These are phyloP conservation scores for Tachycineta bicolor DNA, from an alignment of 2,113 vertebrate species.

Conservation along the genomic window DNA sequence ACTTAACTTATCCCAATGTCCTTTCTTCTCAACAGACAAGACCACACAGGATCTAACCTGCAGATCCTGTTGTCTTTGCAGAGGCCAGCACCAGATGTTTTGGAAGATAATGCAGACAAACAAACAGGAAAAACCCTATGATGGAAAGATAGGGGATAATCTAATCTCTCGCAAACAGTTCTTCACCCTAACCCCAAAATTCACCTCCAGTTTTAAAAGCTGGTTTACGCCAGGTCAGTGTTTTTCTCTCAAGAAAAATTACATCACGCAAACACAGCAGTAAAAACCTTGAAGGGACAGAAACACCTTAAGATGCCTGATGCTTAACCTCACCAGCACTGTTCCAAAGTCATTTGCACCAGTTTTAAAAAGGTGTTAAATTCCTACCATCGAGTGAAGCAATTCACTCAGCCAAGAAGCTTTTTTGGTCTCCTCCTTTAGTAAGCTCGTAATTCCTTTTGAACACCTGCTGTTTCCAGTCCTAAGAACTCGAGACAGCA, in stretches of 20 bases:
- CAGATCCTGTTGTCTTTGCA: neutral
- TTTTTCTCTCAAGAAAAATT: neutral
- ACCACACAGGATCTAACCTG: constrained; percentile 45
- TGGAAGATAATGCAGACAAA: neutral
- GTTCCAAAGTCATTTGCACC: neutral
- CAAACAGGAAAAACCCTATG: neutral
- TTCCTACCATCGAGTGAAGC: neutral
- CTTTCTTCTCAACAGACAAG: neutral
- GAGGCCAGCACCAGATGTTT: neutral
- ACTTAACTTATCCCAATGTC: constrained; percentile 44
- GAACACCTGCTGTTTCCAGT: neutral
- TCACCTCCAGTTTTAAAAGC: neutral
- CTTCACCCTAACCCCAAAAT: neutral
- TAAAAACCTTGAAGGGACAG: neutral
- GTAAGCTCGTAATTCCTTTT: neutral
- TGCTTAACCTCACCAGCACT: neutral
- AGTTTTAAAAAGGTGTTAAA: neutral
- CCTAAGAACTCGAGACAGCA: neutral
- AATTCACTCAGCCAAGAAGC: neutral
- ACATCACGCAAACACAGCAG: neutral
- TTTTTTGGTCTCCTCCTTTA: neutral
- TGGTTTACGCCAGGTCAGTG: neutral
- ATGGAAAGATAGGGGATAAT: neutral
- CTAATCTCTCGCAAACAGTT: neutral
- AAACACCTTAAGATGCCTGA: neutral